Percentiles rank a stretch among this genome's conserved stretches.
Evolutionary conservation across 23 tunicate genomes (phyloP).

Genomic region (Diplosoma virens): DNA sequence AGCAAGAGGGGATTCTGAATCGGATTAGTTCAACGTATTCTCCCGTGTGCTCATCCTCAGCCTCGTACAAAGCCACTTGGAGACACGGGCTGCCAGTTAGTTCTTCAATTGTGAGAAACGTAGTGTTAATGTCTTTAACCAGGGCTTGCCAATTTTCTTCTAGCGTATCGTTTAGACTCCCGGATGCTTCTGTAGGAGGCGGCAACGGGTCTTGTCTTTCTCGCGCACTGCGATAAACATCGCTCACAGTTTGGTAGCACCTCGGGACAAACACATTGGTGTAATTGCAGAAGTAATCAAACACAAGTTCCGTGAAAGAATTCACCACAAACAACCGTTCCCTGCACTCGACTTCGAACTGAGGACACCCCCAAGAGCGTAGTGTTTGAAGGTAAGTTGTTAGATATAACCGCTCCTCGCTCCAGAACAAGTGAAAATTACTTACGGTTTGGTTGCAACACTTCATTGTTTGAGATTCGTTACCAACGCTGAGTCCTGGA

Average conservation of each 20-base stretch:
- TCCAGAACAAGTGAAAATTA: background rate
- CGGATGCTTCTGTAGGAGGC: background rate
- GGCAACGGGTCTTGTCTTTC: background rate
- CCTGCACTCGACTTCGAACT: conserved; percentile 39
- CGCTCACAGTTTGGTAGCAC: background rate
- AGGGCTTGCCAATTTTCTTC: background rate
- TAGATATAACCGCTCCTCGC: background rate
- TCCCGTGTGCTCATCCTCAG: conserved; percentile 36
- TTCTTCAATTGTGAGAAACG: background rate
- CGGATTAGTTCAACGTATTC: conserved; percentile 61
- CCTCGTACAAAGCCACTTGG: conserved; percentile 70
- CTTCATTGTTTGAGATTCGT: background rate
- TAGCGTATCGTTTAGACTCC: no score
- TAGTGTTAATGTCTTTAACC: background rate
- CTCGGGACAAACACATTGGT: background rate
- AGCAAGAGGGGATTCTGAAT: conserved; percentile 54
- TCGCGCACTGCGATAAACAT: background rate
- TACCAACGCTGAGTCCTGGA: conserved; percentile 13
- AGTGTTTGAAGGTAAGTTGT: conserved; percentile 13
- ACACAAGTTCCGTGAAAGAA: conserved; percentile 31
- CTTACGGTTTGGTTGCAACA: conserved; percentile 8
- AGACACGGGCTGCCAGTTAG: conserved; percentile 39
- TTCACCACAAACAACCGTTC: conserved; percentile 26
- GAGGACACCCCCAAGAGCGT: conserved; percentile 55
- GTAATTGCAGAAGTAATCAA: conserved; percentile 40